Base-by-base conservation (phyloP, 2,888 invertebrate genomes). In the Lasioglossum morio region DNA sequence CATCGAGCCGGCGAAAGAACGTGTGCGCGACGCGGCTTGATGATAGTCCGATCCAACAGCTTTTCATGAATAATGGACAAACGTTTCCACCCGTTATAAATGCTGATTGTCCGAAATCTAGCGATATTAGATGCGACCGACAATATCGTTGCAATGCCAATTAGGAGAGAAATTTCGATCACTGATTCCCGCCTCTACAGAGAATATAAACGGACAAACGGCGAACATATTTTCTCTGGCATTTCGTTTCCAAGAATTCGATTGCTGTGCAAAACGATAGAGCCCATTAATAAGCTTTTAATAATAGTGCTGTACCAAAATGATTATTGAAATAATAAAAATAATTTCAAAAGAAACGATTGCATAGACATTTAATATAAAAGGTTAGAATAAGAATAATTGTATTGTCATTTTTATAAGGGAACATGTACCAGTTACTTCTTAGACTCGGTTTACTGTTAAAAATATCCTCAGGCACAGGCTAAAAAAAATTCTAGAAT, bases 61-160 rank as follows among this genome's bases (percentile, higher is more conserved):
- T 73, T 73, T 84, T n/a, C 69, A 74, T 74, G 74, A 82, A 82
- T 84, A 82, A 84, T 78, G 78, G 72, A 81, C 74, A 77, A 82
- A 74, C 72, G 82, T 5, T 73, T 63, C 82, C 30, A 12, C 3
- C 77, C 73, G 78, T 84, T 84, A 78, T 77, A 82, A 82, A 84
- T 82, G 73, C 78, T 78, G 57, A 77, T 75, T 84, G 57, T 74
- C n/a, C 74, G 43, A 72, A 74, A 75, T 70, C 40, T 60, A 46
- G 73, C n/a, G 34, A 70, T 12, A 27, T 73, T 74, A 37, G 48
- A 70, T 40, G 27, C 23, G 43, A 69, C 69, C 19, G 12, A 43
- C 53, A 34, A 40, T 73, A 77, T 82, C 53, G 34, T 84, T 79
- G 48, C 27, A 14, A 14, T 19, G 10, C 23, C 40, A 66, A 73